Evolutionary conservation across 2,113 vertebrate genomes (phyloP), one percentile per base, ranked within the genome.

Genomic region (Cisticola juncidis): DNA sequence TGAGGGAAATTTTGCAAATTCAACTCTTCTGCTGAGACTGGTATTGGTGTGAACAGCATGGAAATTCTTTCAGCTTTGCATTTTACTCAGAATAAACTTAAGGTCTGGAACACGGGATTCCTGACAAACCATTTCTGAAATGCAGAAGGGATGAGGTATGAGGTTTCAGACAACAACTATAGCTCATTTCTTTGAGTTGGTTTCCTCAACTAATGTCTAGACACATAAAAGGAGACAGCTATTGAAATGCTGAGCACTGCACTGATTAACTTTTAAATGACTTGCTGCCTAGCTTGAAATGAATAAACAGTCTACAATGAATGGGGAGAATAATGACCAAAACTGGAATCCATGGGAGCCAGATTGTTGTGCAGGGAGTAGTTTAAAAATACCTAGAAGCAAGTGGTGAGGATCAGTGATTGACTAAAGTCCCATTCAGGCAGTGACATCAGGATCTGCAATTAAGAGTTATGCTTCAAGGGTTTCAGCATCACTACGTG

Each of bases 201-300:
- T 89, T 93, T 93, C 62, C 33, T 69, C 79, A 90, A 3, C 70
- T 88, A 73, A 79, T 65, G 95, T 95, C 95, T 94, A 94, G 94
- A 94, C 92, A 70, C 45, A 94, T 76, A 80, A 94, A 95, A 95
- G 85, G 29, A 90, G 81, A 65, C 48, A 92, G 81, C 92, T 87
- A 97, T 96, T 97, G 92, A 96, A 96, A 97, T 97, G 96, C 96
- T 94, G 95, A 93, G 88, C 90, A 90, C 81, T 76, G 20, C 85
- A 50, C 88, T 96, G 94, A 97, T 96, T 97, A 97, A 96, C 96
- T 97, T 97, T 97, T 96, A 97, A 97, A 97, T 96, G 17, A 94
- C 95, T 97, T 86, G 88, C 92, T 93, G 92, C 94, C 58, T 97
- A 93, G 81, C 53, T 93, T 95, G 78, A 72, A 71, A 88, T 85